These are phyloP conservation scores for Coilia nasus DNA, from an alignment of 2,797 vertebrate genomes.

Conservation along the genomic window DNA sequence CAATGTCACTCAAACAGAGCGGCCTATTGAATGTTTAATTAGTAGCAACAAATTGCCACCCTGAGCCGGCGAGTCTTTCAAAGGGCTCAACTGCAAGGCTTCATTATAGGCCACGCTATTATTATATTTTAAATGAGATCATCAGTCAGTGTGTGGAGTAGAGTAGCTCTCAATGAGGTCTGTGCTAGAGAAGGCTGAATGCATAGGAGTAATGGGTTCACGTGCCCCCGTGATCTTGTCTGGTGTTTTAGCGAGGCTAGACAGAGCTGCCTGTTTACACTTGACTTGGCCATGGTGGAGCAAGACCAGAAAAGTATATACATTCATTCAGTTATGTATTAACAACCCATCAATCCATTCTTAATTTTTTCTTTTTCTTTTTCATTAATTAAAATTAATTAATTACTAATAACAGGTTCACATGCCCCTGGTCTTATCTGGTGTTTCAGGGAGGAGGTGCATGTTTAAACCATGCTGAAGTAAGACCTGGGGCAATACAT, in stretches of 20 bases:
- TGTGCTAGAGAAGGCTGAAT: not conserved
- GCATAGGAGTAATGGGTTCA: not conserved
- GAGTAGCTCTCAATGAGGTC: not conserved
- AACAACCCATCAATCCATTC: not conserved
- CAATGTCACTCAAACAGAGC: constrained; percentile 44
- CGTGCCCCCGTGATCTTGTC: not conserved
- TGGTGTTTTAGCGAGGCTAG: too few species aligned
- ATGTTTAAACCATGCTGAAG: too few species aligned
- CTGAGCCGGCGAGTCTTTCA: constrained; percentile 32
- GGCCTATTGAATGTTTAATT: constrained; percentile 50
- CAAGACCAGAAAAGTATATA: too few species aligned
- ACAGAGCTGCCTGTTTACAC: too few species aligned
- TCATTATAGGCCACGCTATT: not conserved
- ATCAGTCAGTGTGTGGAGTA: not conserved
- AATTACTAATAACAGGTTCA: too few species aligned
- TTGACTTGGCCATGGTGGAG: too few species aligned
- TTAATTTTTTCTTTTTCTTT: not conserved
- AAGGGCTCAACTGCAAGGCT: constrained; percentile 9
- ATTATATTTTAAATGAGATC: not conserved
- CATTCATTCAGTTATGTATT: not conserved
- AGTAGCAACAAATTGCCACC: constrained; percentile 41
- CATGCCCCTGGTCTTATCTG: too few species aligned
- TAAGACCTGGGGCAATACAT: too few species aligned
- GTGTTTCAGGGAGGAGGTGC: too few species aligned
- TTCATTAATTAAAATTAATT: not conserved